Evolutionary conservation across 2,888 invertebrate species (phyloP).

Genomic region (Eudiplozoon nipponicum): DNA sequence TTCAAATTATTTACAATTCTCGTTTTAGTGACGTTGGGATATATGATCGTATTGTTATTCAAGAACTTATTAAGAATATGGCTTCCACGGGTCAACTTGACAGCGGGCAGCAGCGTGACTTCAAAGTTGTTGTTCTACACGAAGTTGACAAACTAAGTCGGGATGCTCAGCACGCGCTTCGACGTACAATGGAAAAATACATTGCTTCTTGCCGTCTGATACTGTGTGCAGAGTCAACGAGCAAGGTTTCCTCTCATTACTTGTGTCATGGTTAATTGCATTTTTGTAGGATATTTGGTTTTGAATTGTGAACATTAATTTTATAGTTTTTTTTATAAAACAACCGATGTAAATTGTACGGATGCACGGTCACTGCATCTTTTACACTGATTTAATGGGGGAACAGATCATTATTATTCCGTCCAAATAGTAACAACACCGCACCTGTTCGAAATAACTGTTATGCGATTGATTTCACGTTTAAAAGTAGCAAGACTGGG

Average conservation of each 20-base stretch:
- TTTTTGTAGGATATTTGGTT: too few relatives aligned
- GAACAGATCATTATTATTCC: too few relatives aligned
- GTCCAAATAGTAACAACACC: too few relatives aligned
- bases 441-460: too few relatives aligned
- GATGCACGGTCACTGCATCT: too few relatives aligned
- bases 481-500: too few relatives aligned
- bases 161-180: slow-evolving; percentile 82
- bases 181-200: slow-evolving; percentile 97
- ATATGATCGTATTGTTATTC: slow-evolving; percentile 71
- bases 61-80: slow-evolving; percentile 76
- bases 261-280: too few relatives aligned
- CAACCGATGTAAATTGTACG: too few relatives aligned
- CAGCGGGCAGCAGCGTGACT: slow-evolving; percentile 47
- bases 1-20: too few relatives aligned
- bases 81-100: slow-evolving; percentile 82
- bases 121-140: slow-evolving; percentile 73
- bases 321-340: too few relatives aligned
- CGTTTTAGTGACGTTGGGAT: slow-evolving; percentile 98
- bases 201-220: slow-evolving; percentile 66
- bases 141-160: slow-evolving; percentile 73
- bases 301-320: neutral
- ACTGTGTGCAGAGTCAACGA: slow-evolving; percentile 65
- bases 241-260: too few relatives aligned
- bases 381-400: neutral
- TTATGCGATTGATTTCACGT: too few relatives aligned